A percentile compares a stretch with the other conserved stretches of the same genome.
Evolutionary conservation across 2,113 vertebrate genomes (phyloP).

Genomic region (Phrynocephalus versicolor): DNA sequence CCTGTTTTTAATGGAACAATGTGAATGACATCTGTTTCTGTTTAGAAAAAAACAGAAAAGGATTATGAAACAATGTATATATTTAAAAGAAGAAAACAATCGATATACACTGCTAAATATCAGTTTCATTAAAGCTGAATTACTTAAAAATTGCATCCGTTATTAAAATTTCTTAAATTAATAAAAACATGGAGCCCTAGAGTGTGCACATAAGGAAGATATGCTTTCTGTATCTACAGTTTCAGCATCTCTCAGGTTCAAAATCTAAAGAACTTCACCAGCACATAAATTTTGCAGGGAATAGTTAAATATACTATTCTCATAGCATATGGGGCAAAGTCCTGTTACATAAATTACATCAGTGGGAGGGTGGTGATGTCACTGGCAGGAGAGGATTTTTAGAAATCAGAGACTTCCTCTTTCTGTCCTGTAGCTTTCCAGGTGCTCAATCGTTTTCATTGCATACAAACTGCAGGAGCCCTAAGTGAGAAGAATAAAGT

Average conservation of each 20-base stretch:
- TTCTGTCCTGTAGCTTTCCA: too few species aligned
- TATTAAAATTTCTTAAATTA: conserved; percentile 29
- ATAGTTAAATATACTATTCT: neutral
- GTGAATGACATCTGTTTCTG: conserved; percentile 75
- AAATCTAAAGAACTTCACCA: conserved; percentile 22
- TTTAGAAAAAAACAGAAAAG: conserved; percentile 52
- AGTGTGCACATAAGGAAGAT: conserved; percentile 17
- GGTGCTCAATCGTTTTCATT: too few species aligned
- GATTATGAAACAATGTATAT: conserved; percentile 38
- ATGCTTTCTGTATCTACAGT: neutral
- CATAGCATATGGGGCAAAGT: neutral
- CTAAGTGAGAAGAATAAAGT: too few species aligned
- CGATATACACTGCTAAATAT: conserved; percentile 42
- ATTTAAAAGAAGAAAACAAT: conserved; percentile 50
- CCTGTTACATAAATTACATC: too few species aligned
- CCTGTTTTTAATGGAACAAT: conserved; percentile 76
- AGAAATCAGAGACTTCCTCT: too few species aligned
- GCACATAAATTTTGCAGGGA: neutral
- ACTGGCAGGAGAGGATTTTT: neutral
- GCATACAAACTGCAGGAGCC: too few species aligned
- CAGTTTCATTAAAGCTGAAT: conserved; percentile 5
- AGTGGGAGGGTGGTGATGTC: neutral
- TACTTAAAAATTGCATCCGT: conserved; percentile 51
- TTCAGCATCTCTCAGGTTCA: conserved; percentile 20
- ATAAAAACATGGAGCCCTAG: neutral